Evolutionary conservation across 2,888 invertebrate genomes (phyloP), one percentile per base, ranked within the genome.

Genomic region (Chalcis sispes): DNA sequence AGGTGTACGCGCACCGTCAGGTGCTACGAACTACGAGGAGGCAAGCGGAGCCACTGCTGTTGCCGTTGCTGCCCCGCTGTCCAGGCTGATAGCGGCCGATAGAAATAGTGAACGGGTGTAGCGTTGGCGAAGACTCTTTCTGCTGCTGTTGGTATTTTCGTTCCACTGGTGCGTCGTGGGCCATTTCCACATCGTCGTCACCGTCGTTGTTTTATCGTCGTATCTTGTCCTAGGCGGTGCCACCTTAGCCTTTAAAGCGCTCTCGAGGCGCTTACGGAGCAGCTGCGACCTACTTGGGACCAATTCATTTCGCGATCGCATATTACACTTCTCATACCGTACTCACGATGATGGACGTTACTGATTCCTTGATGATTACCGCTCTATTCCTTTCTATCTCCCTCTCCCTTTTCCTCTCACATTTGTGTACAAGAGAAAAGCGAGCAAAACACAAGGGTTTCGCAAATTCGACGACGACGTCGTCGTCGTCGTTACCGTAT

Each of bases 231-330:
- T 5, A 42, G 61, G 46, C 61, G 25, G 15, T 25, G 25, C 5
- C 20, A 20, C n/a, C n/a, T n/a, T n/a, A n/a, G n/a, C 32, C 32
- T 20, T 62, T 20, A 32, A 29, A 18, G 50, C 64, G 32, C 40
- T 23, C 23, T 27, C 29, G 29, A 32, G 58, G 42, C 46, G n/a
- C n/a, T n/a, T n/a, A n/a, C n/a, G 46, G 42, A 58, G 56, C 67
- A 46, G 46, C 58, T 46, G 46, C 69, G 59, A 59, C 59, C 69
- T 69, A 69, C 69, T 69, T 59, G 69, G 15, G 42, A 42, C 42
- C 13, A 8, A 42, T n/a, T n/a, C n/a, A n/a, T n/a, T n/a, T n/a
- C n/a, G n/a, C n/a, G n/a, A n/a, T n/a, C n/a, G n/a, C n/a, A n/a
- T n/a, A n/a, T n/a, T n/a, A n/a, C n/a, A n/a, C n/a, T n/a, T n/a